phyloP scores from a whole-genome alignment of 1,140 invertebrate species.

The Berghia stephanieae region DNA sequence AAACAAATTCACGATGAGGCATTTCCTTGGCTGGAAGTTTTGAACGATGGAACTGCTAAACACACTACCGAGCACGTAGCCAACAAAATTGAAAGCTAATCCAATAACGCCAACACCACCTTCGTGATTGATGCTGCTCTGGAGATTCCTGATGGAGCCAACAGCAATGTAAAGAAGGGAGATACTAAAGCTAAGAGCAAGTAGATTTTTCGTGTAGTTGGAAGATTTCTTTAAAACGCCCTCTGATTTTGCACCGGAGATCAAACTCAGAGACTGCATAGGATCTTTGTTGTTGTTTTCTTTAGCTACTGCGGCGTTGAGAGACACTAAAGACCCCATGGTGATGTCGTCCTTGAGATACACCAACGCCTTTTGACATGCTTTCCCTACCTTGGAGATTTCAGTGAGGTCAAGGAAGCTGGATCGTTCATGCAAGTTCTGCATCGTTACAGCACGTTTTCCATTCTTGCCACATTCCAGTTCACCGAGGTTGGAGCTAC shows the following conservation, averaged over 20 bases:
- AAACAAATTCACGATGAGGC: constrained; percentile 40
- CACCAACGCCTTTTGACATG: constrained; percentile 32
- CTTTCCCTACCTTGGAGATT: constrained; percentile 26
- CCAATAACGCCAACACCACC: constrained; percentile 49
- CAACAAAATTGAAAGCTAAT: constrained; percentile 40
- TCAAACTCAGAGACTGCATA: neutral
- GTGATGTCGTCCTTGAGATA: constrained; percentile 35
- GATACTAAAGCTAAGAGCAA: constrained; percentile 46
- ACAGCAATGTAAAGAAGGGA: constrained; percentile 50
- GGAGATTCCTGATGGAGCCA: constrained; percentile 54
- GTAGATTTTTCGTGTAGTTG: constrained; percentile 44
- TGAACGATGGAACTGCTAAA: constrained; percentile 51
- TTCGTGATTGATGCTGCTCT: constrained; percentile 57
- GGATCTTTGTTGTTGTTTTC: constrained; percentile 7
- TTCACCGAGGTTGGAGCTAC: neutral
- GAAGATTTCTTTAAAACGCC: constrained; percentile 23
- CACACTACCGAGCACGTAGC: constrained; percentile 52
- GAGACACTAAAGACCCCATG: constrained; percentile 31
- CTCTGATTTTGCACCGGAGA: neutral
- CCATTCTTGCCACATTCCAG: neutral
- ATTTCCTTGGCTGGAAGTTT: constrained; percentile 46
- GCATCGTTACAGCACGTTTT: constrained; percentile 16
- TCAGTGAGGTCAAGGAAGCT: constrained; percentile 32
- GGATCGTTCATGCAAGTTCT: constrained; percentile 16
- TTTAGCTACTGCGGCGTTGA: neutral